A percentile compares a stretch with the other conserved stretches of the same genome.
Evolutionary conservation across 1,140 invertebrate species (phyloP).

Genomic region (Sarcophaga peregrina): DNA sequence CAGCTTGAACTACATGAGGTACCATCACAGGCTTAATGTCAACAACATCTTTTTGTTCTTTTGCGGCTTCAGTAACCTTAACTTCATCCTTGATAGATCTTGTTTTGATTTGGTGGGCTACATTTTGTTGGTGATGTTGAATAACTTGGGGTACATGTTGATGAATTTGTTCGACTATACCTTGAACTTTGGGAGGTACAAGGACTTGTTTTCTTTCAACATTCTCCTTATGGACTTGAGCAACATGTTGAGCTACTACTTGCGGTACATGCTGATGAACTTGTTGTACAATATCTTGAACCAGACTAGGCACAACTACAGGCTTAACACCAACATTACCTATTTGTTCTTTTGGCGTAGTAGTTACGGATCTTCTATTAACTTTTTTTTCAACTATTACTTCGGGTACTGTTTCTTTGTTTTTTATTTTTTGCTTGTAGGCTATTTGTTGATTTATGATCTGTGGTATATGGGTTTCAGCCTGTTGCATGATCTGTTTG

Average conservation of each 20-base stretch:
- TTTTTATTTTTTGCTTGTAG: slow-evolving; percentile 18
- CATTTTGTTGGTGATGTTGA: slow-evolving; percentile 23
- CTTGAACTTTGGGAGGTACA: not conserved
- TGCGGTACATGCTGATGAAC: slow-evolving; percentile 30
- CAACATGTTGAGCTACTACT: slow-evolving; percentile 16
- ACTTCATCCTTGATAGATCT: not conserved
- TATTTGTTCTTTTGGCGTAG: not conserved
- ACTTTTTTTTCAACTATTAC: no score
- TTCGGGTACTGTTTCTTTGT: not conserved
- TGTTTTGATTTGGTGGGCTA: not conserved
- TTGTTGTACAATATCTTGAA: not conserved
- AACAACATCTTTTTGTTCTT: not conserved
- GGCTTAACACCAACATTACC: not conserved
- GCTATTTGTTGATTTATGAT: slow-evolving; percentile 34
- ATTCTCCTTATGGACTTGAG: not conserved
- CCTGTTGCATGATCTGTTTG: slow-evolving; percentile 41
- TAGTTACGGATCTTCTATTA: no score
- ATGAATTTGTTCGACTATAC: not conserved
- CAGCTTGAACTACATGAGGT: not conserved
- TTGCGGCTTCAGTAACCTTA: not conserved
- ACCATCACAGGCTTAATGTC: not conserved
- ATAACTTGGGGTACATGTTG: slow-evolving; percentile 30
- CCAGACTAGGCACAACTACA: slow-evolving; percentile 8
- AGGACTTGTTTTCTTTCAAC: not conserved
- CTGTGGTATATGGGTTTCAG: slow-evolving; percentile 43